Base-by-base conservation (phyloP, 2,797 vertebrate species). In the Gallinago nigripennis region DNA sequence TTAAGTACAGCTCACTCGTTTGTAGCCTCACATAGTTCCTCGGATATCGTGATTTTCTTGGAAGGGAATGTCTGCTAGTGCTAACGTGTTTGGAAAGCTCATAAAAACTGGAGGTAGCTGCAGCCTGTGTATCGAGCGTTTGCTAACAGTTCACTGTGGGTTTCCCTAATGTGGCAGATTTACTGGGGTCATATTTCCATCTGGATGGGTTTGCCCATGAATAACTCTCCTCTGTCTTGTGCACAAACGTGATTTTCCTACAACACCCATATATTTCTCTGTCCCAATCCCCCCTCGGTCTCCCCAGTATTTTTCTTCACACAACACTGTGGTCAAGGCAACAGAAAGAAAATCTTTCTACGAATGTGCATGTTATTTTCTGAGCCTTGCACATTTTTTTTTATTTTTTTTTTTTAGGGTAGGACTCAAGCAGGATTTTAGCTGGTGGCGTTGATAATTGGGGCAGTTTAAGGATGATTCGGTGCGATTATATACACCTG, bases 241-340 rank as follows among this genome's bases (percentile, higher is more conserved):
- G 51, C 72, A 83, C 64, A 87, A 93, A 89, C 0, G 1, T 31
- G 30, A 88, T 85, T 91, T 96, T 83, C 69, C 54, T 94, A 63
- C 61, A 86, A 73, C 46, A 86, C 35, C 68, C 82, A 78, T 81
- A 60, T 45, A 91, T 91, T 95, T 93, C 65, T 87, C 45, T 77
- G 53, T 41, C 68, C 82, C 82, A 75, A 4, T 63, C 33, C 43
- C 57, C 9, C 2, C 13, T 69, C 33, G 4, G 2, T 61, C 41
- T 90, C 68, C 70, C 31, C 46, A 61, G 30, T 68, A 88, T 90
- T 95, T 96, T 90, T 78, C 76, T 88, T 92, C 87, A 75, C 77
- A 81, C 66, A 70, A 93, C 78, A 75, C 69, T 12, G 88, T 91
- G 92, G 88, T 86, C 91, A 95, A 96, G 94, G 82, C 69, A 96